phyloP scores from a whole-genome alignment of 2,888 invertebrate genomes.

The Melipona bicolor region DNA sequence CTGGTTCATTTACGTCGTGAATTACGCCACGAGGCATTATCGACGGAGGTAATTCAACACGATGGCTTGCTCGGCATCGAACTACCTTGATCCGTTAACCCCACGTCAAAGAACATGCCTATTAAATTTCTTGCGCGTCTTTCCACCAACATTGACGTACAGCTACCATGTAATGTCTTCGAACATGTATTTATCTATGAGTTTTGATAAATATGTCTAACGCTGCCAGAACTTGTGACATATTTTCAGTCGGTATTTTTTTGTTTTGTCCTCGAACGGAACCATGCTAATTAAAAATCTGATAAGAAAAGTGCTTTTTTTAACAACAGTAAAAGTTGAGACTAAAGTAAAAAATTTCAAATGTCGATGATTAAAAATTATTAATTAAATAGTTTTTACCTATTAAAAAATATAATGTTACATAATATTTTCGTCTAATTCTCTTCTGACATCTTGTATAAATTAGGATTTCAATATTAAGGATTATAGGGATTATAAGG shows the following conservation, averaged over 20 bases:
- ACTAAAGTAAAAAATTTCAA: neutral
- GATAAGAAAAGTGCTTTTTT: neutral
- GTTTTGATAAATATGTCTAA: slow-evolving; percentile 2
- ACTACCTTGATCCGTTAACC: slow-evolving; percentile 79
- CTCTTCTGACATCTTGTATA: neutral
- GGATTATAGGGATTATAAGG: too few species aligned
- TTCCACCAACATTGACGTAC: slow-evolving; percentile 7
- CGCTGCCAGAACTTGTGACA: neutral
- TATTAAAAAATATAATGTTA: neutral
- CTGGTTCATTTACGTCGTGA: slow-evolving; percentile 39
- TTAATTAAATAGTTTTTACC: neutral
- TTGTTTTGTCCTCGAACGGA: too few species aligned
- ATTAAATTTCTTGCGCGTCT: slow-evolving; percentile 71
- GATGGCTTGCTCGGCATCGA: slow-evolving; percentile 59
- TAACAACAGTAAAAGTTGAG: neutral
- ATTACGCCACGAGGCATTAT: slow-evolving; percentile 59
- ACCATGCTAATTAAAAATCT: neutral
- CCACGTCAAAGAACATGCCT: slow-evolving; percentile 67
- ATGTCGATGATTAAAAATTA: neutral
- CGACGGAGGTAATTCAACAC: slow-evolving; percentile 56
- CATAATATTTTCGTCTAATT: neutral
- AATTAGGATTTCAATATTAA: too few species aligned
- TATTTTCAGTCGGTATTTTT: neutral
- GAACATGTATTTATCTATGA: neutral
- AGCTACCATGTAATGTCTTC: slow-evolving; percentile 18